Conservation (phyloP, 2,888 invertebrate species). For the Idaea dimidiata region DNA sequence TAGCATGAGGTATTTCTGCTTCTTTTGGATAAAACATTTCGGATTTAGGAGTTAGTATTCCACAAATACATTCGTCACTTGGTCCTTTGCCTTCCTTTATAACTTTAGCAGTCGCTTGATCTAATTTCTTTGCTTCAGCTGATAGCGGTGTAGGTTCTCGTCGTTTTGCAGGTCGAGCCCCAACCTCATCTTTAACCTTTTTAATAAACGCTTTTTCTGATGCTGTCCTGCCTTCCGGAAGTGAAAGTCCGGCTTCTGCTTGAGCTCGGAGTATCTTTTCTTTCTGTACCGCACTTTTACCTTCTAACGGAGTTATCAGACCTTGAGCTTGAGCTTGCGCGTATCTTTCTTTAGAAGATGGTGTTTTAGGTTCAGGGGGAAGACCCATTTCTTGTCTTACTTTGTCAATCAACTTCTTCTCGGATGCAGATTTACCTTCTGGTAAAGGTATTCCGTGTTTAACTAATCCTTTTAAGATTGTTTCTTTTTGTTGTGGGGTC, state of each 20-base stretch:
- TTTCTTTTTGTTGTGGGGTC: slow-evolving; percentile 30
- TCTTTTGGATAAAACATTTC: slow-evolving; percentile 21
- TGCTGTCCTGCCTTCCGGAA: slow-evolving; percentile 32
- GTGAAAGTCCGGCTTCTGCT: slow-evolving; percentile 11
- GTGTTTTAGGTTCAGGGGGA: slow-evolving; percentile 22
- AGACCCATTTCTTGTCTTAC: slow-evolving; percentile 5
- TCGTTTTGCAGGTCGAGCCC: background rate
- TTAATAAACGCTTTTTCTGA: slow-evolving; percentile 25
- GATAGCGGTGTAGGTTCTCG: slow-evolving; percentile 9
- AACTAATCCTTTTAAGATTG: slow-evolving; percentile 25
- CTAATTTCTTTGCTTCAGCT: slow-evolving; percentile 28
- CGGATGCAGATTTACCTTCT: slow-evolving; percentile 36
- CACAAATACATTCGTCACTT: slow-evolving; percentile 41
- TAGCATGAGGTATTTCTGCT: slow-evolving; percentile 26
- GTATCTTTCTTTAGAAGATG: slow-evolving; percentile 7
- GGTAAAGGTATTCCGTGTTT: slow-evolving; percentile 35
- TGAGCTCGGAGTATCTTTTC: slow-evolving; percentile 17
- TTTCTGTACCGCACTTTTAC: slow-evolving; percentile 4
- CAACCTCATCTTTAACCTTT: slow-evolving; percentile 17
- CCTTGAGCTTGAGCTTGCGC: background rate
- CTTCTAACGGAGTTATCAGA: background rate
- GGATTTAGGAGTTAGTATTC: slow-evolving; percentile 32
- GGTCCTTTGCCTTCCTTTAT: slow-evolving; percentile 39
- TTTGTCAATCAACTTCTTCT: slow-evolving; percentile 28
- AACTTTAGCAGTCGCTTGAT: slow-evolving; percentile 33